Evolutionary conservation across 2,113 vertebrate genomes (phyloP), one percentile per base, ranked within the genome.

Genomic region (Tragelaphus strepsiceros): DNA sequence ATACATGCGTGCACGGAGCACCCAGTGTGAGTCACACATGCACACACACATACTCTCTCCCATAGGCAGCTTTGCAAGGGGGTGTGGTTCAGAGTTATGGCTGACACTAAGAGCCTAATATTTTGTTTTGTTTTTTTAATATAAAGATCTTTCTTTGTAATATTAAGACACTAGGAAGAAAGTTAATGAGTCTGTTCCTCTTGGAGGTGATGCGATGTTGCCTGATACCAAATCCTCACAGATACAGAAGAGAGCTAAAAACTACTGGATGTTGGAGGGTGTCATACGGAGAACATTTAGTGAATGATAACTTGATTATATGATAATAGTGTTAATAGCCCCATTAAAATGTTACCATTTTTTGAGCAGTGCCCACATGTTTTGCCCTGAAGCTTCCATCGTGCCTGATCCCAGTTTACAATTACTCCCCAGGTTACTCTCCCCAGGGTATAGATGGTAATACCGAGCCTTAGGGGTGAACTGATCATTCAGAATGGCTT

Each of bases 41-140:
- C 8, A 71, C 54, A 0, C 6, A n/a, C 6, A 19, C 13, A 9
- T 3, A 13, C 14, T 0, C 35, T 11, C 12, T 5, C 24, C 43
- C 14, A 1, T 1, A 61, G 28, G 35, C n/a, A 17, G 22, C 26
- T 51, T 26, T 71, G 51, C 71, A 56, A 51, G 17, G 11, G 28
- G 32, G 11, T 39, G 8, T 39, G 8, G 22, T 51, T 32, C 46
- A 90, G 30, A 30, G 14, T 58, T 59, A 39, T 4, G 3, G 21
- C 35, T 12, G 19, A 46, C 67, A 84, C 39, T 1, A 4, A 28
- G 3, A 51, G 24, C 30, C 32, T 84, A 12, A 26, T 74, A 13
- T 83, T 54, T 82, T 49, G 32, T 30, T 54, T 56, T 59, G 22
- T 85, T 59, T 77, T 77, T 67, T 67, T 54, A 54, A 83, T 30